phyloP scores from a whole-genome alignment of 1,140 invertebrate species.

The Gryon sp. region DNA sequence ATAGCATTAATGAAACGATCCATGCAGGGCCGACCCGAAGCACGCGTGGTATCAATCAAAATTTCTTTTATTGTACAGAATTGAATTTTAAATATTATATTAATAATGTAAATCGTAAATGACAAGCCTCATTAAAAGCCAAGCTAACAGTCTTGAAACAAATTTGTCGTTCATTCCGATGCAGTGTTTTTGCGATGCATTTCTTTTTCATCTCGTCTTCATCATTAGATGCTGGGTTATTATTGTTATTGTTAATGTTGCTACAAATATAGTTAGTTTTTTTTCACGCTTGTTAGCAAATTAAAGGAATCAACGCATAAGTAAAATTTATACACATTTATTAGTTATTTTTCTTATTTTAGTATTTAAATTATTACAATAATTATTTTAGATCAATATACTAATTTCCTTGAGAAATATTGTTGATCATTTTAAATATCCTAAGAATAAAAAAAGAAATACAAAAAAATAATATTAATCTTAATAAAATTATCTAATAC shows the following conservation, averaged over 20 bases:
- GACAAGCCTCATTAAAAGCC: constrained; percentile 61
- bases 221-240: not conserved
- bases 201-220: constrained; percentile 13
- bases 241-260: not conserved
- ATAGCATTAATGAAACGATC: constrained; percentile 68
- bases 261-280: not conserved
- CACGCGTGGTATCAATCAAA: constrained; percentile 68
- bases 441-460: too few species aligned
- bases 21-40: constrained; percentile 78
- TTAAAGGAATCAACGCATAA: too few species aligned
- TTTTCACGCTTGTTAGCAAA: too few species aligned
- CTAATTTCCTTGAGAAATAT: too few species aligned
- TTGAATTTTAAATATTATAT: constrained; percentile 25
- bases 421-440: too few species aligned
- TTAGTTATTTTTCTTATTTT: too few species aligned
- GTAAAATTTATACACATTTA: too few species aligned
- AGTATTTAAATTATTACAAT: too few species aligned
- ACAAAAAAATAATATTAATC: too few species aligned
- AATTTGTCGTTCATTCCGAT: constrained; percentile 44
- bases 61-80: constrained; percentile 46
- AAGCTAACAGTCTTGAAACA: constrained; percentile 52
- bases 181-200: constrained; percentile 55
- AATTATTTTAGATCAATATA: too few species aligned
- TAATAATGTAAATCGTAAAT: constrained; percentile 44
- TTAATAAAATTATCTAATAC: too few species aligned